Percentiles rank a stretch among this genome's conserved stretches.
These are phyloP conservation scores for Alces alces DNA, from an alignment of 2,113 vertebrate species.

Conservation along the genomic window DNA sequence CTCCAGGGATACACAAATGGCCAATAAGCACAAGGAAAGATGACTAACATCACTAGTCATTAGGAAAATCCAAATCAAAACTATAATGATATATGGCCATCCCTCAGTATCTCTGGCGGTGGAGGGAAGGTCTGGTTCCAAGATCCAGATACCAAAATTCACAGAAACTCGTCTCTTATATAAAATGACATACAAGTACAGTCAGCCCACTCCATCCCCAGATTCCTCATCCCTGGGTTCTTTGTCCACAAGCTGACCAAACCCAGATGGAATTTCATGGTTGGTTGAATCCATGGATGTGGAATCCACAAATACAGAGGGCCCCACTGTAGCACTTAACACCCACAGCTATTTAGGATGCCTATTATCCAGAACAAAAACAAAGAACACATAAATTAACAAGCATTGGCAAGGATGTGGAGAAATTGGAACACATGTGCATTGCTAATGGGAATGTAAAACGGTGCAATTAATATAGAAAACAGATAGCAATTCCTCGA, in stretches of 20 bases:
- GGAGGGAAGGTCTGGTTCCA: not conserved
- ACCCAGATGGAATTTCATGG: not conserved
- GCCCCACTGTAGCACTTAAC: not conserved
- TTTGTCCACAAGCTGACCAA: not conserved
- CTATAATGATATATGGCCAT: not conserved
- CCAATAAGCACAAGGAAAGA: not conserved
- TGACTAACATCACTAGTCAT: not conserved
- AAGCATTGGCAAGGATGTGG: not conserved
- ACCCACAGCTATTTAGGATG: not conserved
- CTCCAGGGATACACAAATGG: not conserved
- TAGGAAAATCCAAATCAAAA: not conserved
- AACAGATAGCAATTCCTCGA: not conserved
- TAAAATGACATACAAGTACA: not conserved
- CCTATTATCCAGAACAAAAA: not conserved
- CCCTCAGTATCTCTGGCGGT: not conserved
- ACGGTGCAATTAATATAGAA: not conserved
- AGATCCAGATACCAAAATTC: not conserved
- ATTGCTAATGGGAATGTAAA: not conserved
- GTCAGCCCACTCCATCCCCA: not conserved
- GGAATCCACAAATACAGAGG: not conserved
- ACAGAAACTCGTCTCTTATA: not conserved
- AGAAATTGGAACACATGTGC: not conserved
- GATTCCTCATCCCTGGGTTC: not conserved
- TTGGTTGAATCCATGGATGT: not conserved
- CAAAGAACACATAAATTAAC: not conserved